Evolutionary conservation across 2,113 vertebrate species (phyloP).

Genomic region (Trematomus loennbergii): DNA sequence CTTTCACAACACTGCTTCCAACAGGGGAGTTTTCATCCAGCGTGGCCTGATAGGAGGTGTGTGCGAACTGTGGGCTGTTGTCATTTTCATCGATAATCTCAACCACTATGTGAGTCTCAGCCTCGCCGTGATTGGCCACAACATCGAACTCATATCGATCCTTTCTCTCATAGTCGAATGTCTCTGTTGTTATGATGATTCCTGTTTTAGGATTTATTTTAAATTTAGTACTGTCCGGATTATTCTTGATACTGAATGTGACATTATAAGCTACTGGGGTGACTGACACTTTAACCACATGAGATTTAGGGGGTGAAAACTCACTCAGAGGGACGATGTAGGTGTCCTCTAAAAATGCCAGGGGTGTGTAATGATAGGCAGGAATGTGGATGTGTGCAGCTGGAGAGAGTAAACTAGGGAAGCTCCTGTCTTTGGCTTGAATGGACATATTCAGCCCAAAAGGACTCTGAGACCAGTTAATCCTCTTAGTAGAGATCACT

Average conservation of each 20-base stretch:
- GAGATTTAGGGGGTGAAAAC: slow-evolving; percentile 89
- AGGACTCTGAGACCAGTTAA: slow-evolving; percentile 88
- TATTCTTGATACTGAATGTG: slow-evolving; percentile 87
- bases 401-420: slow-evolving; percentile 84
- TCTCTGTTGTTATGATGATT: slow-evolving; percentile 87
- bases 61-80: slow-evolving; percentile 88
- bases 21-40: slow-evolving; percentile 91
- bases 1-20: slow-evolving; percentile 89
- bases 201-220: slow-evolving; percentile 90
- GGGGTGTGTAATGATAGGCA: slow-evolving; percentile 77
- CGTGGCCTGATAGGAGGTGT: slow-evolving; percentile 84
- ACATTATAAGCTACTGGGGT: slow-evolving; percentile 78
- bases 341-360: slow-evolving; percentile 87
- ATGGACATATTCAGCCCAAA: slow-evolving; percentile 94
- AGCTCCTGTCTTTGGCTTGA: slow-evolving; percentile 88
- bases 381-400: slow-evolving; percentile 87
- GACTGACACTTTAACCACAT: slow-evolving; percentile 86
- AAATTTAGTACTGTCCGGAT: slow-evolving; percentile 84
- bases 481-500: slow-evolving; percentile 88
- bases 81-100: slow-evolving; percentile 92
- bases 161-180: slow-evolving; percentile 86
- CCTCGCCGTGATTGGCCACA: slow-evolving; percentile 80
- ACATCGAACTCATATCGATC: slow-evolving; percentile 89
- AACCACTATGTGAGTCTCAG: slow-evolving; percentile 83
- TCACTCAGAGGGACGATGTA: slow-evolving; percentile 91